A percentile compares a stretch with the other conserved stretches of the same genome.
Evolutionary conservation across 2,797 vertebrate genomes (phyloP).

Genomic region (Notamacropus eugenii): DNA sequence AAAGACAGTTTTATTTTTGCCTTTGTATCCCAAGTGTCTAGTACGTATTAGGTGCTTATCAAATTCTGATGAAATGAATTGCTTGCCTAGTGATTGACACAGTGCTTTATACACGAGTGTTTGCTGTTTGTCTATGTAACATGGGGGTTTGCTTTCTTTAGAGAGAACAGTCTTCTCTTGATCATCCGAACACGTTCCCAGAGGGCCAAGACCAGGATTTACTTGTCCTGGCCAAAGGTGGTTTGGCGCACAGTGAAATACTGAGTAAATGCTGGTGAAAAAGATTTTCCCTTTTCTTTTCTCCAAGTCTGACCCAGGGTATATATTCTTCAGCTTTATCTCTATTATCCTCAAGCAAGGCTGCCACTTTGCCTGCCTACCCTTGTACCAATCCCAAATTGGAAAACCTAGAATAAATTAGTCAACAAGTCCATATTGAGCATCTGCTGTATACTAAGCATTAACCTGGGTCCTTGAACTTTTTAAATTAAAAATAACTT

Average conservation of each 20-base stretch:
- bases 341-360: neutral
- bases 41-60: neutral
- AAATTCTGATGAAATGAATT: neutral
- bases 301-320: neutral
- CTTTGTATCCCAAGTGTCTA: neutral
- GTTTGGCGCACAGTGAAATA: neutral
- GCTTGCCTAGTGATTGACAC: neutral
- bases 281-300: neutral
- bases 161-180: neutral
- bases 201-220: neutral
- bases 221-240: neutral
- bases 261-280: neutral
- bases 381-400: neutral
- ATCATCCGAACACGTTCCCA: neutral
- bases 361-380: neutral
- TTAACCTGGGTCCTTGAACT: neutral
- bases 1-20: neutral
- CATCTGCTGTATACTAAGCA: neutral
- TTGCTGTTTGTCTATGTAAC: neutral
- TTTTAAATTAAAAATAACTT: neutral
- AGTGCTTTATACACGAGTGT: too few relatives aligned
- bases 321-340: neutral
- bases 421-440: neutral
- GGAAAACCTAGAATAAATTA: neutral
- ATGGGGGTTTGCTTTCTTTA: neutral